phyloP scores from a whole-genome alignment of 1,140 invertebrate species.

The Eumeta japonica region DNA sequence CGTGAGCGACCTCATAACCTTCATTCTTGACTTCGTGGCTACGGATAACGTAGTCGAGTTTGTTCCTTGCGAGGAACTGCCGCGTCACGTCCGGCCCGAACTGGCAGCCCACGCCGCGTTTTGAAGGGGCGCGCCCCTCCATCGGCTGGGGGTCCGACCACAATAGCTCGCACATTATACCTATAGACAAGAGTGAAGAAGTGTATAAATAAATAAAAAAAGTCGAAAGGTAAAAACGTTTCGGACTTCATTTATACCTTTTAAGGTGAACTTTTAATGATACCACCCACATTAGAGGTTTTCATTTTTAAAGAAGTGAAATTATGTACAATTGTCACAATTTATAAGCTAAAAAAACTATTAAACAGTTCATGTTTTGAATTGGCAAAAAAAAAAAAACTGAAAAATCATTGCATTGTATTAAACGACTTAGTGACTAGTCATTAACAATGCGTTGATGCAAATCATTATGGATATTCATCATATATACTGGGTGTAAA shows the following conservation, averaged over 20 bases:
- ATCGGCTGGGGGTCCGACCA: slow-evolving; percentile 97
- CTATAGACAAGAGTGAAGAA: slow-evolving; percentile 16
- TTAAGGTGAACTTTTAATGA: too few species aligned
- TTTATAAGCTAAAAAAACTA: too few species aligned
- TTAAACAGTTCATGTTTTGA: too few species aligned
- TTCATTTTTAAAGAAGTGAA: background rate
- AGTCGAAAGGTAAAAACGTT: too few species aligned
- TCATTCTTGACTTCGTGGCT: slow-evolving; percentile 98
- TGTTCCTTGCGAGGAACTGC: slow-evolving; percentile 81
- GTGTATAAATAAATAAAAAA: slow-evolving; percentile 23
- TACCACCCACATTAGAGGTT: background rate
- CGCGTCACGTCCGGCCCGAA: slow-evolving; percentile 98
- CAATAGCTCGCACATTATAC: slow-evolving; percentile 94
- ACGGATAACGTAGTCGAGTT: slow-evolving; percentile 89
- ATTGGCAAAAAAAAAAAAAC: too few species aligned
- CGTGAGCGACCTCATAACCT: slow-evolving; percentile 93
- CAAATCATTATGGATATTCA: too few species aligned
- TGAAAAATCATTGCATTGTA: too few species aligned
- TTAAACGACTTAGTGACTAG: too few species aligned
- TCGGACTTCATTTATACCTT: too few species aligned
- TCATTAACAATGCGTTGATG: too few species aligned
- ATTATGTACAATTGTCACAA: background rate
- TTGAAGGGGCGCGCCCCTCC: slow-evolving; percentile 84
- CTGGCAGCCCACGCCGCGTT: slow-evolving; percentile 96
- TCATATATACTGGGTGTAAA: too few species aligned